Evolutionary conservation across 2,888 invertebrate species (phyloP).

Genomic region (Sipha maydis): DNA sequence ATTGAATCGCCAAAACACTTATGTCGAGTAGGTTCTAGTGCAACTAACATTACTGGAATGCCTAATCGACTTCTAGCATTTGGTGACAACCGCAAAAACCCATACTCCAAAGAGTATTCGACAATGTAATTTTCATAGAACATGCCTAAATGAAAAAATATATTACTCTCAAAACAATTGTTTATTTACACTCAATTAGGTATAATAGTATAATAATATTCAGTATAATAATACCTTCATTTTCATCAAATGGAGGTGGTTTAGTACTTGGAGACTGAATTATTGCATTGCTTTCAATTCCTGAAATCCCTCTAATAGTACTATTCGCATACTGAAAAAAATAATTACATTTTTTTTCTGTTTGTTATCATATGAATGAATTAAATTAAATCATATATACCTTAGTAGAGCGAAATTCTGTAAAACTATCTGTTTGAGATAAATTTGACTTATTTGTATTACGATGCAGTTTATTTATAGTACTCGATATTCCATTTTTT

Average conservation of each 20-base stretch:
- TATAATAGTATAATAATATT: too few species aligned
- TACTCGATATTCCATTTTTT: conserved; percentile 24
- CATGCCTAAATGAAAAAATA: conserved; percentile 64
- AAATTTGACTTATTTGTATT: conserved; percentile 28
- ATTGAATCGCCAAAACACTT: conserved; percentile 94
- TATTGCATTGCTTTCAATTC: neutral
- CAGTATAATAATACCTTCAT: conserved; percentile 14
- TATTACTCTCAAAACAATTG: neutral
- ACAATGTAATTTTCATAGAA: conserved; percentile 94
- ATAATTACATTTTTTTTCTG: neutral
- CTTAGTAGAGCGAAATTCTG: conserved; percentile 33
- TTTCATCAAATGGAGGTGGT: neutral
- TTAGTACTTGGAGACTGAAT: neutral
- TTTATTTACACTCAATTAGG: neutral
- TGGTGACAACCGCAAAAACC: conserved; percentile 89
- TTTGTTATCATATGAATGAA: neutral
- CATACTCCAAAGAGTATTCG: conserved; percentile 97
- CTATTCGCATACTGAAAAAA: conserved; percentile 48
- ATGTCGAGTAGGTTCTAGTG: conserved; percentile 87
- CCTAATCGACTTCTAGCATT: conserved; percentile 86
- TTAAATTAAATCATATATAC: neutral
- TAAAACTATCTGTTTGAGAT: neutral
- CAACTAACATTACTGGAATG: conserved; percentile 89
- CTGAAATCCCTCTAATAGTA: conserved; percentile 24
- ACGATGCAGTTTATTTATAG: neutral